A percentile compares a stretch with the other conserved stretches of the same genome.
Evolutionary conservation across 2,113 vertebrate genomes (phyloP).

Genomic region (Lynx canadensis): DNA sequence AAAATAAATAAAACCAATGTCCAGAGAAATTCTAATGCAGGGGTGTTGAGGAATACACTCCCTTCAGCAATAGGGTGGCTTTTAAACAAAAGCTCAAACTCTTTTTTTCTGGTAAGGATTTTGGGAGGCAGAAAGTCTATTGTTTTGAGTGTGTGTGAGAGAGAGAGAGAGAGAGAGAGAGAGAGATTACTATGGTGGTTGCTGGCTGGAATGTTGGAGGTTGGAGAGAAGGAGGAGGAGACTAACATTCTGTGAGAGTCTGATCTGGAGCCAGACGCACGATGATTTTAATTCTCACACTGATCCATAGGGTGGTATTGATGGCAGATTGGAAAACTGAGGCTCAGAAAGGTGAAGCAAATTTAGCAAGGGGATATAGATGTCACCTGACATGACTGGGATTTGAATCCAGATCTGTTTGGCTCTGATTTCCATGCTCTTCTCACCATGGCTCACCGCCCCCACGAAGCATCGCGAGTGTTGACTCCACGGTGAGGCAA

Average conservation of each 20-base stretch:
- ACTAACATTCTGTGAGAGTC: background rate
- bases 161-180: no score
- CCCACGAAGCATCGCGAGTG: background rate
- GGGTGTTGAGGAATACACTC: background rate
- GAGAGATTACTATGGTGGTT: background rate
- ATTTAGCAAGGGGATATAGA: background rate
- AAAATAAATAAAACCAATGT: background rate
- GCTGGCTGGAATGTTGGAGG: background rate
- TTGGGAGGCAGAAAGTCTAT: background rate
- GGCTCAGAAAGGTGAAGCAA: background rate
- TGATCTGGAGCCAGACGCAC: background rate
- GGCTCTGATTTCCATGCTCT: background rate
- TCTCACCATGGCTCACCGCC: background rate
- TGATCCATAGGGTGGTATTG: background rate
- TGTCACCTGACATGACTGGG: background rate
- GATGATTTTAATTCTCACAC: background rate
- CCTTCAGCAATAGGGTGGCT: background rate
- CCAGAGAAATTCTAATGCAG: background rate
- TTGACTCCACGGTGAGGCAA: background rate
- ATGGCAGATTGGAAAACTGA: background rate
- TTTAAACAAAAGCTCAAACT: background rate
- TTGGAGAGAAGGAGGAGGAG: background rate
- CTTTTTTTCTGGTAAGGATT: background rate
- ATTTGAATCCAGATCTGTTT: background rate
- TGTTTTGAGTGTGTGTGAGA: background rate